These are phyloP conservation scores for Lagopus leucura DNA, from an alignment of 2,113 vertebrate species.

Conservation along the genomic window DNA sequence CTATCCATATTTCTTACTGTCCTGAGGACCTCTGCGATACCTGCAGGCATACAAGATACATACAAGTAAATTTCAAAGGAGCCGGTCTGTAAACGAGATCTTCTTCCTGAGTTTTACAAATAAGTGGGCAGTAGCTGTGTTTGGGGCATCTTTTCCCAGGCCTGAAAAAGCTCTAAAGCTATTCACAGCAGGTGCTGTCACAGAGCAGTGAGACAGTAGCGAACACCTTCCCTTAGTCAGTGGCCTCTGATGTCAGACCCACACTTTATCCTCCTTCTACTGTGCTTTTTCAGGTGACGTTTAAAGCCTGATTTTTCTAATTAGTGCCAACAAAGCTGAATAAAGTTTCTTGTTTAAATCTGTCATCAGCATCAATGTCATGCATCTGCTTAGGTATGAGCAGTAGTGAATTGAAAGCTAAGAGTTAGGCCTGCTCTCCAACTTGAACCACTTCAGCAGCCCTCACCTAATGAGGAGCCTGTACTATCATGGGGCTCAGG, in stretches of 20 bases:
- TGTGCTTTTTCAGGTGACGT: not conserved
- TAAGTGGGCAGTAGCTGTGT: not conserved
- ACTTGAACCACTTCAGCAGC: not conserved
- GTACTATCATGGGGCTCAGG: not conserved
- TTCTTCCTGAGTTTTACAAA: not conserved
- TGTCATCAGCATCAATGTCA: not conserved
- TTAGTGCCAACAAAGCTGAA: not conserved
- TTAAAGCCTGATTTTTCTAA: not conserved
- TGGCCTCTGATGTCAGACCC: not conserved
- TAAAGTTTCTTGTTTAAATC: not conserved
- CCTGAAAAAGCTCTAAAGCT: not conserved
- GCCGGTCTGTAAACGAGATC: not conserved
- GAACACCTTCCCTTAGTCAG: not conserved
- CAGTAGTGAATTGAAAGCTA: not conserved
- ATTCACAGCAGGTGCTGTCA: not conserved
- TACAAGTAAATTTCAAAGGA: not conserved
- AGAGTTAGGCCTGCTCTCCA: not conserved
- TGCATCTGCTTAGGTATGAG: not conserved
- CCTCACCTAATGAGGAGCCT: not conserved
- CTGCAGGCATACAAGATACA: not conserved
- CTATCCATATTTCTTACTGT: not conserved
- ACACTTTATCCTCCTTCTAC: not conserved
- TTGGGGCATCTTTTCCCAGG: not conserved
- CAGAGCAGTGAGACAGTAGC: rapidly evolving
- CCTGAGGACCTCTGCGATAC: rapidly evolving